These are phyloP conservation scores for Apantesis nais DNA, from an alignment of 2,888 invertebrate genomes.

Conservation along the genomic window DNA sequence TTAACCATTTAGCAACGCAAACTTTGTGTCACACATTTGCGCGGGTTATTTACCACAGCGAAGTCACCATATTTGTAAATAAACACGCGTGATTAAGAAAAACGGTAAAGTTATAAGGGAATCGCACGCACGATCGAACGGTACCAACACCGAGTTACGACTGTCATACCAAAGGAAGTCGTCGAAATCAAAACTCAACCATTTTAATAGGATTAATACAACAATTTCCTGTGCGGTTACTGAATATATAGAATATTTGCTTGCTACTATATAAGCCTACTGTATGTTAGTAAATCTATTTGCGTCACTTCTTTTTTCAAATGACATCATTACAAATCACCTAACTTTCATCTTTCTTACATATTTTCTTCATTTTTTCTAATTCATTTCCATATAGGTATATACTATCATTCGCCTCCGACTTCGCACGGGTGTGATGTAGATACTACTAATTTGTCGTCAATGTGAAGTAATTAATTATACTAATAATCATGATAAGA, in stretches of 20 bases:
- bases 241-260: neutral
- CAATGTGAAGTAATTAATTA: no score
- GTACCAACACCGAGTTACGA: conserved; percentile 52
- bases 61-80: neutral
- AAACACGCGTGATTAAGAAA: neutral
- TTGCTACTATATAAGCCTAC: neutral
- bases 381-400: no score
- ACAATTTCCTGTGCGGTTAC: conserved; percentile 9
- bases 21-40: neutral
- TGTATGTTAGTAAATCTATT: neutral
- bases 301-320: neutral
- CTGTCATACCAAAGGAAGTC: conserved; percentile 57
- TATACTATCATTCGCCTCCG: no score
- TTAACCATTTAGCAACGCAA: neutral
- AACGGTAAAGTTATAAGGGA: conserved; percentile 19
- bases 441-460: no score
- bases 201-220: conserved; percentile 17
- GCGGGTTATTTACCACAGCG: neutral
- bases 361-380: no score
- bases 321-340: neutral
- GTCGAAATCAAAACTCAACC: conserved; percentile 33
- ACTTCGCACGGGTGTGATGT: no score
- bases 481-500: no score
- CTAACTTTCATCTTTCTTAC: neutral
- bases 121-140: conserved; percentile 67